Evolutionary conservation across 2,113 vertebrate genomes (phyloP).

Genomic region (Strix uralensis): DNA sequence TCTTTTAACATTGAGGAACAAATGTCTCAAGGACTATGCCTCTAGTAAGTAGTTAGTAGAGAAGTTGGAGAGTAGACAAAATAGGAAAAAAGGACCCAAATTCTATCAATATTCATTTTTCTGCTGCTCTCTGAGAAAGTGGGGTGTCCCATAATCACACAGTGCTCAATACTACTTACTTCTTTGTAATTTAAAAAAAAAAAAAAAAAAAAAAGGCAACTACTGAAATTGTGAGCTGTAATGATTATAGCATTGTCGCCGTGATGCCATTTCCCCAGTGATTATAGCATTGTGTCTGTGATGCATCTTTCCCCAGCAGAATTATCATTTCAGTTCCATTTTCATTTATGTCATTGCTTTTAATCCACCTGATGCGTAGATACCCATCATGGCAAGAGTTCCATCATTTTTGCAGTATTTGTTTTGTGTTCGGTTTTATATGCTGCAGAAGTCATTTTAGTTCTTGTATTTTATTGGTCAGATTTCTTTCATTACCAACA

Average conservation of each 20-base stretch:
- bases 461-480: not conserved
- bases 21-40: not conserved
- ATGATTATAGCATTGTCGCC: not conserved
- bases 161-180: not conserved
- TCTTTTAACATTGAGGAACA: not conserved
- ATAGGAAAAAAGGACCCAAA: not conserved
- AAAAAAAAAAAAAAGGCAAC: not conserved
- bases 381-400: not conserved
- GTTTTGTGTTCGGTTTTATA: not conserved
- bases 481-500: not conserved
- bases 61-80: not conserved
- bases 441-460: not conserved
- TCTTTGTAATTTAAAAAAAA: not conserved
- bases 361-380: not conserved
- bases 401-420: not conserved
- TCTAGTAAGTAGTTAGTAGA: not conserved
- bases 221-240: not conserved
- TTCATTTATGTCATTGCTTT: not conserved
- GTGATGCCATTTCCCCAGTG: not conserved
- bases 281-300: not conserved
- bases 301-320: not conserved
- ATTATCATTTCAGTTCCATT: not conserved
- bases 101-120: not conserved
- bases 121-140: not conserved
- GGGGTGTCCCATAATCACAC: not conserved